Percentiles rank a stretch among this genome's conserved stretches.
Evolutionary conservation across 2,113 vertebrate genomes (phyloP).

Genomic region (cat (Felis catus)): F.catus_Fca126_mat1.0 CM031421.1:5852001-5852500

Average conservation of each 20-base stretch:
- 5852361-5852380: background rate
- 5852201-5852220: background rate
- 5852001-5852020: background rate
- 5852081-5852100: background rate
- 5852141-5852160: background rate
- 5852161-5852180: background rate
- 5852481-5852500: background rate
- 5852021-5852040: background rate
- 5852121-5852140: background rate
- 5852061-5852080: background rate
- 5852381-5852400: background rate
- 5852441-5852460: background rate
- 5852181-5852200: background rate
- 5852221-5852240: background rate
- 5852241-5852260: background rate
- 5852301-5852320: background rate
- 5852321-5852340: background rate
- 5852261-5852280: background rate
- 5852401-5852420: background rate
- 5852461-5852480: background rate
- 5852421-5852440: background rate
- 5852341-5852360: background rate
- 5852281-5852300: background rate
- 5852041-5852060: background rate
- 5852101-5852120: background rate